Conservation (phyloP, 2,797 vertebrate species). For the Sebastes jordani region DNA sequence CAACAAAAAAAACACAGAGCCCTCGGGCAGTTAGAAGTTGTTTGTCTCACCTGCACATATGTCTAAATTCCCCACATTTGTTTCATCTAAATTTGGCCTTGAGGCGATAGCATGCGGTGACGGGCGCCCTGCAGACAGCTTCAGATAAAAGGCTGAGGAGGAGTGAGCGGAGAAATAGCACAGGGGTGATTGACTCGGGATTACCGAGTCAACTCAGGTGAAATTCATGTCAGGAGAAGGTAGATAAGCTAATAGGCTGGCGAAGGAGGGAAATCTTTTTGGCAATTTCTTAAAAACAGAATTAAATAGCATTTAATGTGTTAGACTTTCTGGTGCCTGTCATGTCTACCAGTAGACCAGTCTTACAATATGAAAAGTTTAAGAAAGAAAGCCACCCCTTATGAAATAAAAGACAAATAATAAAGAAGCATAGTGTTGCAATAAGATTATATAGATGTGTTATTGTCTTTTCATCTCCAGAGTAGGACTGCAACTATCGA, state of each 20-base stretch:
- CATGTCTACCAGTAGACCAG: background rate
- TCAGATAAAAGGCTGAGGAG: slow-evolving; percentile 43
- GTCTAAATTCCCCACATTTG: slow-evolving; percentile 65
- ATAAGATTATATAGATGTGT: background rate
- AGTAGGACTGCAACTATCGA: background rate
- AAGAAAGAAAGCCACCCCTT: background rate
- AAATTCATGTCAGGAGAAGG: background rate
- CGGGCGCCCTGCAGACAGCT: slow-evolving; percentile 39
- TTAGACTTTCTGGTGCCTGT: background rate
- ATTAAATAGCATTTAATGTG: background rate
- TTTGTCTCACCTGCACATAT: slow-evolving; percentile 65
- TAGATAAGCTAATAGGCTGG: background rate
- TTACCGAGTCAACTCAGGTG: background rate
- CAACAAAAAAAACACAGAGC: background rate
- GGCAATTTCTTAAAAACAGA: background rate
- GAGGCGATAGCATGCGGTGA: slow-evolving; percentile 36
- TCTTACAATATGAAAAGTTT: background rate
- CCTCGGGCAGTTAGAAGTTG: slow-evolving; percentile 34
- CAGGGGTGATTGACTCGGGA: slow-evolving; percentile 11
- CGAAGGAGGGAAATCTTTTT: background rate
- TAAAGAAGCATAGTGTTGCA: background rate
- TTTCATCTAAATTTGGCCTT: slow-evolving; percentile 62
- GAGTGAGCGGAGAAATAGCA: background rate
- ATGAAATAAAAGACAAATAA: background rate
- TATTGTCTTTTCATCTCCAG: background rate